Evolutionary conservation across 64 coral and sea anemone genomes (phyloP).

Genomic region (Acropora yongei): DNA sequence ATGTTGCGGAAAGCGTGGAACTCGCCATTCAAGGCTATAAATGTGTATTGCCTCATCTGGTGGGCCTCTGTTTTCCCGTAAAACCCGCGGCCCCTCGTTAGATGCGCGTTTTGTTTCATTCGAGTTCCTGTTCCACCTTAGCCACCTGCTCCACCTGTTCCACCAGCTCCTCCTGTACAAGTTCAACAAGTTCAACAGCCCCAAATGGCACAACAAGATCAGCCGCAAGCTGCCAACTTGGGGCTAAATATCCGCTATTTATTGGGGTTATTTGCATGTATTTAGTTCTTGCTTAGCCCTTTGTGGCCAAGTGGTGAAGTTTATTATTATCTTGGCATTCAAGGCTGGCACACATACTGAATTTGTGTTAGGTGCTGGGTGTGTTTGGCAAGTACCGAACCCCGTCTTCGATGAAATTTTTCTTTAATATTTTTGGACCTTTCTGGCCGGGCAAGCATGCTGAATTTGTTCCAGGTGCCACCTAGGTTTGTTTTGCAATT

Average conservation of each 20-base stretch:
- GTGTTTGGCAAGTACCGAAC: neutral
- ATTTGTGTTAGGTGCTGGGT: neutral
- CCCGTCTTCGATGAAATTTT: neutral
- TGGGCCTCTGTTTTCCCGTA: too few relatives aligned
- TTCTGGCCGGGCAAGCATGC: too few relatives aligned
- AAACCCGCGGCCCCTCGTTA: too few relatives aligned
- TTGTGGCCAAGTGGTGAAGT: neutral
- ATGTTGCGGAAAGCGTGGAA: too few relatives aligned
- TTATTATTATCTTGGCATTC: neutral
- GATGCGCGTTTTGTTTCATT: too few relatives aligned
- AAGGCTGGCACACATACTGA: neutral
- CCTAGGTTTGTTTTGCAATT: too few relatives aligned
- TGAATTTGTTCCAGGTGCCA: too few relatives aligned
- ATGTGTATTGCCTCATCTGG: too few relatives aligned
- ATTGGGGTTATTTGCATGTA: neutral
- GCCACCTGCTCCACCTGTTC: neutral
- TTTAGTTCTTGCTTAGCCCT: neutral
- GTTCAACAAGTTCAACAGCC: neutral
- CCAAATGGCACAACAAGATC: neutral
- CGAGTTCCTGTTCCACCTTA: neutral
- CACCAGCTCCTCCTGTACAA: neutral
- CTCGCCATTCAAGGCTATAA: too few relatives aligned
- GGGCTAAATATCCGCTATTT: neutral
- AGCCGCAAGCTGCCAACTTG: neutral
- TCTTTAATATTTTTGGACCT: neutral